Evolutionary conservation across 2,113 vertebrate species (phyloP).

Genomic region (Setophaga coronata): DNA sequence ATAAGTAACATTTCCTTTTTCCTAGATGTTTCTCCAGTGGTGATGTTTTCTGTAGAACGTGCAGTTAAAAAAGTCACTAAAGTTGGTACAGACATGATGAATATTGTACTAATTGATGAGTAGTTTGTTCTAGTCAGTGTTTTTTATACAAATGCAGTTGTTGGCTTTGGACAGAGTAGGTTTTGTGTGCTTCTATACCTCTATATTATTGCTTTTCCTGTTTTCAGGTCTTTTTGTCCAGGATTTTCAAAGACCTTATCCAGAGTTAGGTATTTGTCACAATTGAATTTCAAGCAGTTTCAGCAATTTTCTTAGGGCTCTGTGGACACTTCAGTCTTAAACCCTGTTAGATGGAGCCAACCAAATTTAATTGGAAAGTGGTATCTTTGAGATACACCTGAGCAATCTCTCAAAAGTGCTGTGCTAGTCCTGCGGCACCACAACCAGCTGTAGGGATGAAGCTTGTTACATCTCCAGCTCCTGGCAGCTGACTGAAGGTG

Average conservation of each 20-base stretch:
- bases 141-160: background rate
- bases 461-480: background rate
- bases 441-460: background rate
- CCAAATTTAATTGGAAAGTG: background rate
- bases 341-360: background rate
- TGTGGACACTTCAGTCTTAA: background rate
- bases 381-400: background rate
- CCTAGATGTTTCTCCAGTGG: background rate
- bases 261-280: background rate
- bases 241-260: background rate
- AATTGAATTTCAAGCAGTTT: background rate
- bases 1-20: background rate
- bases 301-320: background rate
- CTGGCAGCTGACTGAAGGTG: background rate
- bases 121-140: background rate
- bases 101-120: background rate
- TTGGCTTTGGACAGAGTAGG: background rate
- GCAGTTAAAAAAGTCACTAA: background rate
- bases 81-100: background rate
- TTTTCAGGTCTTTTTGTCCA: background rate
- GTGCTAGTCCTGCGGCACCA: fast-evolving
- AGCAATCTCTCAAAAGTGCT: background rate
- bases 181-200: background rate
- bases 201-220: background rate
- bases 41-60: background rate